Evolutionary conservation across 1,140 invertebrate genomes (phyloP).

Genomic region (Paraescarpia echinospica): DNA sequence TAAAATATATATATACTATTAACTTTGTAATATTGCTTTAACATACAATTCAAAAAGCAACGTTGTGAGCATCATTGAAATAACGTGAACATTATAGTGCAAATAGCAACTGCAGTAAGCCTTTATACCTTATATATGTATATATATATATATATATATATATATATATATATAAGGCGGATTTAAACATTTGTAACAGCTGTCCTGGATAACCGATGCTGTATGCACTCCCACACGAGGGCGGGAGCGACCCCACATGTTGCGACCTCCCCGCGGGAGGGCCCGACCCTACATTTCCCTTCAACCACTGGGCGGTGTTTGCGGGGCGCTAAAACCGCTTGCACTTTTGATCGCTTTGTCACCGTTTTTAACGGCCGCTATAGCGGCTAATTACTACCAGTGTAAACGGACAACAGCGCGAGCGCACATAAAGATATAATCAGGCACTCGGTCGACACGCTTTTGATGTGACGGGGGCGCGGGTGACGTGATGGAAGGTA

Average conservation of each 20-base stretch:
- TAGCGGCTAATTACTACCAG: not conserved
- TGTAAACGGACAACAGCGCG: conserved; percentile 3
- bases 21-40: too few relatives aligned
- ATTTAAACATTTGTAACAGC: not conserved
- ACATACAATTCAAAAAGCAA: not conserved
- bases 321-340: not conserved
- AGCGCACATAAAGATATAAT: not conserved
- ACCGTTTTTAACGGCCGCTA: not conserved
- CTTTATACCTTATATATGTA: too few relatives aligned
- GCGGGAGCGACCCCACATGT: not conserved
- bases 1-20: too few relatives aligned
- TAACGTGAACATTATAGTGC: not conserved
- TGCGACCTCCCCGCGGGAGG: too few relatives aligned
- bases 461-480: not conserved
- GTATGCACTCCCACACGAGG: not conserved
- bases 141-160: too few relatives aligned
- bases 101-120: too few relatives aligned
- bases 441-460: not conserved
- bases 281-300: not conserved
- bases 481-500: not conserved
- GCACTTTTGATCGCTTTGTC: not conserved
- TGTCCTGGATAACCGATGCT: not conserved
- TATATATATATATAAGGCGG: not conserved
- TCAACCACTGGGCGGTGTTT: not conserved
- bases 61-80: not conserved